Base-by-base conservation (phyloP, 2,797 vertebrate species). In the Manis javanica region DNA sequence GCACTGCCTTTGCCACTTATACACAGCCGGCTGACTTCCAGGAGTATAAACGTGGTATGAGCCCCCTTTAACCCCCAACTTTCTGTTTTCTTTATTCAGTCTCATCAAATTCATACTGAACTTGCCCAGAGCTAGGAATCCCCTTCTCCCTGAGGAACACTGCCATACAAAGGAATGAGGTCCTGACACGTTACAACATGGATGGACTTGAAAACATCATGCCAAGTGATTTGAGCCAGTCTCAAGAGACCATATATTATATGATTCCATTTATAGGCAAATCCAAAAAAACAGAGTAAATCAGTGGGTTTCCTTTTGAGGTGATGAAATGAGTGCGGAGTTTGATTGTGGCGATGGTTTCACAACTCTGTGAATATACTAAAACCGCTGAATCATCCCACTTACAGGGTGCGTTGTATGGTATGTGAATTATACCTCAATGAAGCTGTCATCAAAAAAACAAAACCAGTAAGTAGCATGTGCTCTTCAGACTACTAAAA, bases 101-200 rank as follows among this genome's bases (percentile, higher is more conserved):
- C 46, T 46, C 46, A 46, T 10, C 46, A 46, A 46, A 46, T 12
- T 46, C 46, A 46, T 46, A 46, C 12, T 46, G 46, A 46, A 46
- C 46, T 46, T 46, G 46, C 46, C 46, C 46, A 10, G 46, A 46
- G 46, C 46, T 46, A 46, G 46, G 46, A 46, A 46, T 46, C 46
- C 46, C 11, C 11, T 46, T 10, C 46, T 46, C 46, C 10, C 46
- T 46, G 46, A 46, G 46, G 46, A 46, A n/a, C 16, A 51, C 13
- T 63, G 31, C 31, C 16, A 19, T 9, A 31, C 29, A 53, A 55
- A 82, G 19, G 21, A 53, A 42, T 2, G 91, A 29, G 9, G 24
- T 5, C 29, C 19, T 13, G 53, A 2, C 12, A 10, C 0, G 8
- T 19, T n/a, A 8, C n/a, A 5, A 29, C 34, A 5, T 0, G 0